A percentile compares a stretch with the other conserved stretches of the same genome.
Evolutionary conservation across 1,140 invertebrate genomes (phyloP).

Genomic region (Theocolax elegans): DNA sequence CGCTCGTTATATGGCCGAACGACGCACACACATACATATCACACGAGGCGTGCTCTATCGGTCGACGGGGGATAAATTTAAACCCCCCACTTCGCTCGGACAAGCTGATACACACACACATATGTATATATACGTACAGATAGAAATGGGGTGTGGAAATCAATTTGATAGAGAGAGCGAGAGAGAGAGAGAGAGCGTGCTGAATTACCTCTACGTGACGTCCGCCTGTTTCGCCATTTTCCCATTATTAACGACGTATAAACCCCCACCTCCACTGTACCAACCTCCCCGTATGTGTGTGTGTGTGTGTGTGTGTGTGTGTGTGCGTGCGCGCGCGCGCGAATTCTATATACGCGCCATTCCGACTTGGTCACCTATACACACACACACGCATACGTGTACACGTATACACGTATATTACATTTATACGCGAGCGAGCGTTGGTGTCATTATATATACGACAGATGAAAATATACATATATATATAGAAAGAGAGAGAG

Average conservation of each 20-base stretch:
- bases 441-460: too few species aligned
- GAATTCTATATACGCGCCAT: constrained; percentile 40
- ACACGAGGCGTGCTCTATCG: background rate
- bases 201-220: constrained; percentile 69
- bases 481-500: too few species aligned
- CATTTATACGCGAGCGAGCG: too few species aligned
- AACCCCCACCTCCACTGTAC: too few species aligned
- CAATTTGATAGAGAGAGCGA: constrained; percentile 67
- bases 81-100: too few species aligned
- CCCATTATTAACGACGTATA: constrained; percentile 67
- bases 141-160: constrained; percentile 56
- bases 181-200: constrained; percentile 65
- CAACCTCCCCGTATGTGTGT: too few species aligned
- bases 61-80: too few species aligned
- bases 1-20: too few species aligned
- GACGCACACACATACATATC: background rate
- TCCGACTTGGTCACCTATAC: constrained; percentile 48
- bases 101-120: too few species aligned
- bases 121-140: too few species aligned
- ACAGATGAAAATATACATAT: too few species aligned
- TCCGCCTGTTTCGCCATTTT: constrained; percentile 66
- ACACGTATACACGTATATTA: background rate
- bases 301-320: too few species aligned
- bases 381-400: constrained; percentile 33
- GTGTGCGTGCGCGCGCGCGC: background rate